Evolutionary conservation across 2,797 vertebrate species (phyloP).

Genomic region (Taeniopygia guttata): DNA sequence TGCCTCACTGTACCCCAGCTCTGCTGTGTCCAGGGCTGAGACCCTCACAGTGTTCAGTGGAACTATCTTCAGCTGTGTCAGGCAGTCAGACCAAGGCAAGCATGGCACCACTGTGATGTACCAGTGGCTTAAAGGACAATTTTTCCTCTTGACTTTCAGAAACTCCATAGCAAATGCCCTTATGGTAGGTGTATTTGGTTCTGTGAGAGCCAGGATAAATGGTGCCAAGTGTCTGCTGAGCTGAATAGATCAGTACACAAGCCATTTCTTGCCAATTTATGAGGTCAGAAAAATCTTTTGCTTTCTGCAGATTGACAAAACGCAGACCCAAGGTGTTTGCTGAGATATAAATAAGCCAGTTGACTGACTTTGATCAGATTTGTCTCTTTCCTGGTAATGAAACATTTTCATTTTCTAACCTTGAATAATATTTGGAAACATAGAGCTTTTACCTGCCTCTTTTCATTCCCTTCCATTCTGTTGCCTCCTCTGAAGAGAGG

Average conservation of each 20-base stretch:
- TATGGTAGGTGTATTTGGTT: neutral
- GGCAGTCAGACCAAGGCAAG: neutral
- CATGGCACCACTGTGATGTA: neutral
- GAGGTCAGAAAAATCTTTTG: slow-evolving; percentile 14
- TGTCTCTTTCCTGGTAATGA: slow-evolving; percentile 3
- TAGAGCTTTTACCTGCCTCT: neutral
- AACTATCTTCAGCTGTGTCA: neutral
- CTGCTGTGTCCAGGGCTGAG: neutral
- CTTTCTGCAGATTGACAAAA: neutral
- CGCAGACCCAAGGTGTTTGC: neutral
- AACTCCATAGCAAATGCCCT: neutral
- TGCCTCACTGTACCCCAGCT: accelerated
- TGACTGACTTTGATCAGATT: neutral
- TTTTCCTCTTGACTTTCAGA: neutral
- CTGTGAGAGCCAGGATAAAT: neutral
- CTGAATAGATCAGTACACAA: neutral
- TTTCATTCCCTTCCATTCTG: slow-evolving; percentile 10
- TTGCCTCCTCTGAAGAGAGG: neutral
- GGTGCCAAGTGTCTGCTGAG: neutral
- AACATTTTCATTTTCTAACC: slow-evolving; percentile 11
- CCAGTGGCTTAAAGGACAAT: neutral
- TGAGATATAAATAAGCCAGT: neutral
- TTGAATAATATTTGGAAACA: neutral
- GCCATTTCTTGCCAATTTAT: neutral
- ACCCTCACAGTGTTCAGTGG: accelerated